Evolutionary conservation across 2,797 vertebrate species (phyloP).

Genomic region (Bradypus variegatus): DNA sequence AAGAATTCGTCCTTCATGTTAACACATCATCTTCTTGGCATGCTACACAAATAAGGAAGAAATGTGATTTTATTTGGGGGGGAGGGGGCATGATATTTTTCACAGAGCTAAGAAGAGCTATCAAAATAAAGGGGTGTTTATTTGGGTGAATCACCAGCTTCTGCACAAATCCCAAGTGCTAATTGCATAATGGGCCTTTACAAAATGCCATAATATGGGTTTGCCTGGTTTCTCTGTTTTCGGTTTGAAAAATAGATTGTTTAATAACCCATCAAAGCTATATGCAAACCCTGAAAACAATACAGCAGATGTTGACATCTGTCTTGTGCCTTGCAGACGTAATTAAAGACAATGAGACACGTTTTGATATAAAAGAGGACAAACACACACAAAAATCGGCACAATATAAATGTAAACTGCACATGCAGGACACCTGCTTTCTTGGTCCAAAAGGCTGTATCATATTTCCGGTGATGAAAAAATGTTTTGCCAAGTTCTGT

Average conservation of each 20-base stretch:
- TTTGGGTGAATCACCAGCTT: conserved; percentile 67
- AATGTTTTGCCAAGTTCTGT: neutral
- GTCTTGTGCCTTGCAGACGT: conserved; percentile 78
- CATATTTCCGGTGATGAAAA: conserved; percentile 45
- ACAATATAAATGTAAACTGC: conserved; percentile 64
- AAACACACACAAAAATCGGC: conserved; percentile 64
- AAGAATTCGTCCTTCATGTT: conserved; percentile 29
- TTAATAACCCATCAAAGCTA: conserved; percentile 82
- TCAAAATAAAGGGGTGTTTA: conserved; percentile 57
- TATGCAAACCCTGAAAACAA: conserved; percentile 82
- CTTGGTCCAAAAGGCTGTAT: conserved; percentile 49
- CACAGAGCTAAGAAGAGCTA: conserved; percentile 32
- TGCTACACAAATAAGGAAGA: neutral
- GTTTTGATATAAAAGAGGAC: conserved; percentile 74
- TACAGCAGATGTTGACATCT: conserved; percentile 81
- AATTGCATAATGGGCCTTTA: conserved; percentile 76
- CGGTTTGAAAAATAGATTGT: conserved; percentile 78
- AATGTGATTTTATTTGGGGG: conserved; percentile 34
- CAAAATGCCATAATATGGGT: conserved; percentile 71
- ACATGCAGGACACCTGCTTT: conserved; percentile 72
- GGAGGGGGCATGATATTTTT: conserved; percentile 47
- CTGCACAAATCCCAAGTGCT: conserved; percentile 63
- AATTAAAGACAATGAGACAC: conserved; percentile 78
- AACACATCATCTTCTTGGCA: conserved; percentile 35
- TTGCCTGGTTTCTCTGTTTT: conserved; percentile 75